Evolutionary conservation across 2,113 vertebrate genomes (phyloP).

Genomic region (Chionomys nivalis): DNA sequence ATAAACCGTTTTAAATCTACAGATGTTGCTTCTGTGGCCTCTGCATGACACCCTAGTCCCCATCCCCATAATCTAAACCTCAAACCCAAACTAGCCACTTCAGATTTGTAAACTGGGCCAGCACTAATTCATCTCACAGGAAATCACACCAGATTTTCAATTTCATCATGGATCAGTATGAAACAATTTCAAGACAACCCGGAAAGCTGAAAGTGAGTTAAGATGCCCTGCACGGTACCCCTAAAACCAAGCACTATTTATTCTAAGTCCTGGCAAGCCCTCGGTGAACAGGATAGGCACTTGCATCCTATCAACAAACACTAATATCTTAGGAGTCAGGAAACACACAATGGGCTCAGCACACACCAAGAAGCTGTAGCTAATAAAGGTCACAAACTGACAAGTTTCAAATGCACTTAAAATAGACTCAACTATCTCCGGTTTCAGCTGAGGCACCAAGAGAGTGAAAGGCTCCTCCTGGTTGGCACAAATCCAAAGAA

Average conservation of each 20-base stretch:
- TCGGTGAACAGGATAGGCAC: neutral
- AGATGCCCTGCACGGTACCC: neutral
- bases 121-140: constrained; percentile 4
- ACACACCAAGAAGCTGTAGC: constrained; percentile 44
- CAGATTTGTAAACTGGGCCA: constrained; percentile 51
- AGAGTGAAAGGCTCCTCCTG: constrained; percentile 47
- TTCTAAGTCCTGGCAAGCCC: neutral
- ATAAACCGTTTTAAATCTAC: neutral
- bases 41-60: neutral
- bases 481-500: constrained; percentile 64
- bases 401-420: constrained; percentile 68
- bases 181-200: constrained; percentile 36
- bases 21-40: neutral
- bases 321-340: neutral
- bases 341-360: neutral
- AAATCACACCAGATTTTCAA: constrained; percentile 57
- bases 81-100: constrained; percentile 8
- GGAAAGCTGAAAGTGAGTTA: constrained; percentile 16
- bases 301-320: constrained; percentile 6
- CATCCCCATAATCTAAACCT: neutral
- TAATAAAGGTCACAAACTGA: constrained; percentile 61
- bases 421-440: constrained; percentile 64
- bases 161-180: neutral
- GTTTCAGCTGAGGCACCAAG: constrained; percentile 68
- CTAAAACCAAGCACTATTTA: constrained; percentile 14